Evolutionary conservation across 2,797 vertebrate genomes (phyloP), one percentile per base, ranked within the genome.

Genomic region (Peromyscus nudipes): DNA sequence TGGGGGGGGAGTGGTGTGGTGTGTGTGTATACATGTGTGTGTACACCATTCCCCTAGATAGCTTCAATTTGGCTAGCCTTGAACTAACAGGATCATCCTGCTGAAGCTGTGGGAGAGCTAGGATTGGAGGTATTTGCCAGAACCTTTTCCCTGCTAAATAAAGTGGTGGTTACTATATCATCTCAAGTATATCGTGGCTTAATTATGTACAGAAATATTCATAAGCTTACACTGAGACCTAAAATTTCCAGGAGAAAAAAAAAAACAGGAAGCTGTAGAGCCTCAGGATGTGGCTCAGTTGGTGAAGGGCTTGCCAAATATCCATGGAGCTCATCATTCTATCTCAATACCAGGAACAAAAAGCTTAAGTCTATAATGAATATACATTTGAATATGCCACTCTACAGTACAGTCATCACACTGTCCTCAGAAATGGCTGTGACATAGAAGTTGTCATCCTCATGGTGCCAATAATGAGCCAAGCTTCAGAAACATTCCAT

Each of bases 151-250:
- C 82, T 96, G 93, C 89, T 64, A 92, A 94, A 64, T 73, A 75
- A 82, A 64, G 49, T 40, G 91, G 46, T 91, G 88, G 52, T n/a
- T 95, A 57, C 13, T 89, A 19, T 77, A 77, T 88, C 71, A 86
- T 40, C 92, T 96, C 76, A 75, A 75, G 75, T 46, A 62, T 73
- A 34, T 64, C 80, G 67, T 92, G 14, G 4, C 34, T 9, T 75
- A 91, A 49, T 92, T 77, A 40, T 81, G 11, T 65, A 13, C 3
- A 79, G 31, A 93, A 81, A 64, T 13, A 84, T 55, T 60, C 12
- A 64, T 34, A 87, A 95, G 11, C 19, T 84, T 95, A 84, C 21
- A 55, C 3, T 77, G 12, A 43, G 21, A 76, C 34, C 71, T 95
- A 77, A 73, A 81, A 79, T 80, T 83, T 11, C 67, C 81, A 25